These are phyloP conservation scores for Leptosomus discolor DNA, from an alignment of 2,113 vertebrate species.

Conservation along the genomic window DNA sequence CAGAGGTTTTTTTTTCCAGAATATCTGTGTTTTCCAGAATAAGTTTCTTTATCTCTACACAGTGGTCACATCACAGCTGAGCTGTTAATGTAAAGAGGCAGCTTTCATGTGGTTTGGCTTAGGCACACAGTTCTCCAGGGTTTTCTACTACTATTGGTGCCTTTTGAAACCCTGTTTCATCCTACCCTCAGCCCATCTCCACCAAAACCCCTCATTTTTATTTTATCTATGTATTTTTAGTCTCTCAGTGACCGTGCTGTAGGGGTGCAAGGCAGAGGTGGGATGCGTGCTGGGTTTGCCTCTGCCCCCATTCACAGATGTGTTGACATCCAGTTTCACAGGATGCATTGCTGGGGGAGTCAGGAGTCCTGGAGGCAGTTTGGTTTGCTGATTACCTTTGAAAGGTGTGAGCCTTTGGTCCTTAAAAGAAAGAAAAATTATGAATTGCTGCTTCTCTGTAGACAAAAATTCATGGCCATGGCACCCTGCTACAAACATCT, in stretches of 20 bases:
- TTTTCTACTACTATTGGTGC: not conserved
- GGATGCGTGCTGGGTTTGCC: not conserved
- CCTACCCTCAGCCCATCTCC: not conserved
- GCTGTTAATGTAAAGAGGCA: not conserved
- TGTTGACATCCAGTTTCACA: not conserved
- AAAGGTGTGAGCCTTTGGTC: not conserved
- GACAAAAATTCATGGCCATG: not conserved
- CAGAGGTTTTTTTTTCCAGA: not conserved
- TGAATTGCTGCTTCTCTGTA: not conserved
- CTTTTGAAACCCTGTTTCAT: not conserved
- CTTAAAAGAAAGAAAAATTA: not conserved
- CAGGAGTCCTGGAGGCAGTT: not conserved
- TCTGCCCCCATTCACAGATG: not conserved
- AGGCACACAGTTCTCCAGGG: not conserved
- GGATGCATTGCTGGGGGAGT: rapidly evolving
- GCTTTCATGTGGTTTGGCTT: not conserved
- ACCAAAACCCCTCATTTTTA: not conserved
- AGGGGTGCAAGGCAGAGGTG: not conserved
- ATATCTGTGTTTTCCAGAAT: not conserved
- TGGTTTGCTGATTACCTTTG: not conserved
- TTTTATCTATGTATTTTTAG: not conserved
- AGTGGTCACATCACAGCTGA: not conserved
- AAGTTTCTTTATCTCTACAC: not conserved
- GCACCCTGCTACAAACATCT: not conserved
- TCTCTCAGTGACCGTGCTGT: rapidly evolving